A percentile compares a stretch with the other conserved stretches of the same genome.
Conservation (phyloP, 2,888 invertebrate species). For the Melikaiella ostensackeni region DNA sequence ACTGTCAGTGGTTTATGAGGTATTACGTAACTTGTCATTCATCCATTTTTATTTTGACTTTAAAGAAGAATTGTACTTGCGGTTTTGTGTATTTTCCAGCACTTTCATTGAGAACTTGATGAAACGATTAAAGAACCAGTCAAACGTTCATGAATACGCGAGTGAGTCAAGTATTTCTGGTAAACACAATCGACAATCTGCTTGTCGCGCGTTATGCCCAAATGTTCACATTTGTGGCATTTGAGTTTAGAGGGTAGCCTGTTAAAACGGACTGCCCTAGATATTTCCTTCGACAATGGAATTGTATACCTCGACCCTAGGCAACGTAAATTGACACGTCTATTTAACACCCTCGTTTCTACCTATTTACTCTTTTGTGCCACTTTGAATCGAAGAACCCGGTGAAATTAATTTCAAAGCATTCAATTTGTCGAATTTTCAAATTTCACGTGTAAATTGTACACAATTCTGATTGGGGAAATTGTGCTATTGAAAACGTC, state of each 20-base stretch:
- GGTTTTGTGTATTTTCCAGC: neutral
- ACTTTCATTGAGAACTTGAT: neutral
- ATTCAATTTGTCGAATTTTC: slow-evolving; percentile 34
- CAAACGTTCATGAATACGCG: neutral
- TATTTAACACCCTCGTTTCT: slow-evolving; percentile 37
- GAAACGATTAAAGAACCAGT: neutral
- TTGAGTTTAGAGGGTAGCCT: slow-evolving; percentile 30
- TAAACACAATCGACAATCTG: slow-evolving; percentile 14
- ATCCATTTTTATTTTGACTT: neutral
- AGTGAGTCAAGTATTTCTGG: slow-evolving; percentile 17
- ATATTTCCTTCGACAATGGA: slow-evolving; percentile 35
- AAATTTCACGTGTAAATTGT: slow-evolving; percentile 21
- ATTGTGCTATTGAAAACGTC: neutral
- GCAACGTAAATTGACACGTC: slow-evolving; percentile 34
- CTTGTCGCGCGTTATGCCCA: slow-evolving; percentile 30
- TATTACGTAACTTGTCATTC: neutral
- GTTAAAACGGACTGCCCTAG: slow-evolving; percentile 34
- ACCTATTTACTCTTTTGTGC: slow-evolving; percentile 29
- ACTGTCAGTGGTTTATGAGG: neutral
- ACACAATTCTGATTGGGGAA: neutral
- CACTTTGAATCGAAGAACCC: neutral
- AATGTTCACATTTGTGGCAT: slow-evolving; percentile 37
- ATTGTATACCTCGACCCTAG: slow-evolving; percentile 35
- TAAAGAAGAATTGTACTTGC: neutral
- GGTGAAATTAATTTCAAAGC: slow-evolving; percentile 18